These are phyloP conservation scores for Molossus molossus DNA, from an alignment of 2,797 vertebrate genomes.

Conservation along the genomic window DNA sequence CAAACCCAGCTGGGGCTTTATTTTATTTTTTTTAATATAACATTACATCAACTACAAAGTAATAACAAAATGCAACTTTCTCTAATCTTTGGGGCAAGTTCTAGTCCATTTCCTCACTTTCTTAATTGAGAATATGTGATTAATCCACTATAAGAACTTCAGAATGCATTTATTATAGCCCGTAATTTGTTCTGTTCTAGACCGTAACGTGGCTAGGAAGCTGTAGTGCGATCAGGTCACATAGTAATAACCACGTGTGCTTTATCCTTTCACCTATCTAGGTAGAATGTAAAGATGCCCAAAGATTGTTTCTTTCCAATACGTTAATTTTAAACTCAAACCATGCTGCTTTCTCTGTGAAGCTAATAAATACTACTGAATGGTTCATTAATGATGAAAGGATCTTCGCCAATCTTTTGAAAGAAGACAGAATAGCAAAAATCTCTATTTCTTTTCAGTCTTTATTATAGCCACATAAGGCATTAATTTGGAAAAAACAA, in stretches of 20 bases:
- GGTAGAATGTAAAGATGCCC: neutral
- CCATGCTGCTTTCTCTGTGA: neutral
- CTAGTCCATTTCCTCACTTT: neutral
- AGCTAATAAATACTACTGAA: constrained; percentile 14
- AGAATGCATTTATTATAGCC: neutral
- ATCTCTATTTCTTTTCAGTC: neutral
- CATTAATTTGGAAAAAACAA: neutral
- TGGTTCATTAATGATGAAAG: constrained; percentile 52
- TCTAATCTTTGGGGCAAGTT: neutral
- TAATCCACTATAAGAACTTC: neutral
- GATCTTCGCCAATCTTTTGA: neutral
- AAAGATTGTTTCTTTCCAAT: neutral
- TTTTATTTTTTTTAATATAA: neutral
- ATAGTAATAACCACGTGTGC: neutral
- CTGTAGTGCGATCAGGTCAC: neutral
- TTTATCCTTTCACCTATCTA: neutral
- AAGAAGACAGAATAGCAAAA: constrained; percentile 34
- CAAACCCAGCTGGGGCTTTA: neutral
- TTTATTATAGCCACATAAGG: neutral
- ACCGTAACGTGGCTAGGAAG: neutral
- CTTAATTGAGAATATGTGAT: neutral
- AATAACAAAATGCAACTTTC: neutral
- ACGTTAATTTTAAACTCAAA: constrained; percentile 66
- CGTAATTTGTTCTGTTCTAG: neutral
- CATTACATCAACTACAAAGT: neutral